Evolutionary conservation across 2,113 vertebrate species (phyloP).

Genomic region (Crotalus helleri): DNA sequence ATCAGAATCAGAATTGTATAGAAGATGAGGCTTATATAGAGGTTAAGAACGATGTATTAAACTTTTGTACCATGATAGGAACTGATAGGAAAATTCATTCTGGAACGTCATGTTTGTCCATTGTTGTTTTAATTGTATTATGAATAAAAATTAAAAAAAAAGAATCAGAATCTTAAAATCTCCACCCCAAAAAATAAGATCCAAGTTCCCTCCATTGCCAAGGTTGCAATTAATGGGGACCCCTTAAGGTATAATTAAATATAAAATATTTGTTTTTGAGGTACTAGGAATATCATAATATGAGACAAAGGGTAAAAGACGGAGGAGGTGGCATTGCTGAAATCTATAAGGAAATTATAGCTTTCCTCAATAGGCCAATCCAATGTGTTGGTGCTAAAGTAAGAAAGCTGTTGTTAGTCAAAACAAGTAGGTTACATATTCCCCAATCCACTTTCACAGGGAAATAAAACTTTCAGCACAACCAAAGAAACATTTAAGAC

Average conservation of each 20-base stretch:
- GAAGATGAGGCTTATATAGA: no score
- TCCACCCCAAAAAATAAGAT: background rate
- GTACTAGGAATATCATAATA: background rate
- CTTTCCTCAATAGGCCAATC: background rate
- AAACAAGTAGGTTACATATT: background rate
- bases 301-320: background rate
- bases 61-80: no score
- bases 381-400: background rate
- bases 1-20: background rate
- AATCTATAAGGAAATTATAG: background rate
- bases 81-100: no score
- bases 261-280: background rate
- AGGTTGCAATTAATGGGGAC: background rate
- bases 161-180: background rate
- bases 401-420: background rate
- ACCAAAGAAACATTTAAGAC: background rate
- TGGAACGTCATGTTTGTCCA: no score
- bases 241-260: background rate
- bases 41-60: no score
- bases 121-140: no score
- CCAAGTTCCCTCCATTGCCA: background rate
- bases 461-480: background rate
- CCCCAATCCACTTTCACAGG: background rate
- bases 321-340: background rate
- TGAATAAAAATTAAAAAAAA: no score